Conservation (phyloP, 2,888 invertebrate species). For the Auanema sp. region DNA sequence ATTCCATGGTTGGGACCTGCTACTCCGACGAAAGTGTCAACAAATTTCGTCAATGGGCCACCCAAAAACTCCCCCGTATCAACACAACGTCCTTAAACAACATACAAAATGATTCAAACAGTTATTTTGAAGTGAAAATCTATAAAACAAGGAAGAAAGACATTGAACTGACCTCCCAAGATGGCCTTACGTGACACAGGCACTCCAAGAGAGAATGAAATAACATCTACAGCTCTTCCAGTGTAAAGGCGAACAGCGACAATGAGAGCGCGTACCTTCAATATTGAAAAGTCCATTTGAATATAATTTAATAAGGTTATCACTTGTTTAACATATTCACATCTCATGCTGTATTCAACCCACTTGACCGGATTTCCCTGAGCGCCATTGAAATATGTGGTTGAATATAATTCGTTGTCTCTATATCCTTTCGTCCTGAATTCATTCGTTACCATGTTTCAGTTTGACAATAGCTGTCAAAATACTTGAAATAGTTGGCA, state of each 20-base stretch:
- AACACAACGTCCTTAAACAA: conserved; percentile 50
- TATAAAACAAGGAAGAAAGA: conserved; percentile 1
- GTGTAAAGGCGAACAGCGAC: conserved; percentile 63
- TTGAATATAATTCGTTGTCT: conserved; percentile 56
- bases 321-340: conserved; percentile 56
- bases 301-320: not conserved
- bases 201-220: conserved; percentile 61
- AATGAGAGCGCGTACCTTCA: conserved; percentile 58
- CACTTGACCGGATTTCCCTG: conserved; percentile 63
- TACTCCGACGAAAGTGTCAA: conserved; percentile 61
- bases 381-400: conserved; percentile 62
- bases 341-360: conserved; percentile 61
- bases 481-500: conserved; percentile 45
- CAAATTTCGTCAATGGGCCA: conserved; percentile 48
- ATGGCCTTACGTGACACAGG: conserved; percentile 61
- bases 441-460: not conserved
- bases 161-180: conserved; percentile 47
- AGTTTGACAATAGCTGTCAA: conserved; percentile 3
- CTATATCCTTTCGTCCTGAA: conserved; percentile 32
- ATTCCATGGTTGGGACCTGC: conserved; percentile 63
- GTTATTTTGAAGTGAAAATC: not conserved
- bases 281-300: not conserved
- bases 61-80: conserved; percentile 60
- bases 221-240: conserved; percentile 60
- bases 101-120: not conserved